Conservation (phyloP, 1,140 invertebrate species). For the Temnothorax curvispinosus region DNA sequence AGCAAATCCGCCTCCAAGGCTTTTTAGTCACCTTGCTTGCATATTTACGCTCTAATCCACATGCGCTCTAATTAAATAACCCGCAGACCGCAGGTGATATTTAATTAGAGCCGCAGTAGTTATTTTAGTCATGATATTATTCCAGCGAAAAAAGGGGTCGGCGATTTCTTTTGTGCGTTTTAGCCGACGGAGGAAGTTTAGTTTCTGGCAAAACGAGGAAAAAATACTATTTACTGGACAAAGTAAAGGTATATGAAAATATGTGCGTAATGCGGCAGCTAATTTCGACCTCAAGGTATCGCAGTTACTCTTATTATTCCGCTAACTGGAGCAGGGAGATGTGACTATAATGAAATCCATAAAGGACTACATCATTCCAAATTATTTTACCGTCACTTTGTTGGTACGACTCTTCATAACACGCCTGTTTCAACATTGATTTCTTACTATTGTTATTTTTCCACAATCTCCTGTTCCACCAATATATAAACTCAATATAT, state of each 20-base stretch:
- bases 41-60: slow-evolving; percentile 58
- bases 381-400: not conserved
- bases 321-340: not conserved
- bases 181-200: slow-evolving; percentile 5
- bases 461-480: not conserved
- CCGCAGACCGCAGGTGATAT: slow-evolving; percentile 34
- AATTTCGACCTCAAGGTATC: not conserved
- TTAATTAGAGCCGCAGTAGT: slow-evolving; percentile 39
- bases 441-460: not conserved
- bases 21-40: slow-evolving; percentile 30
- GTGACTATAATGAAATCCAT: not conserved
- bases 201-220: not conserved
- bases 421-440: not conserved
- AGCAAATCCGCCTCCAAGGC: not conserved
- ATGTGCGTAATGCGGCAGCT: not conserved
- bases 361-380: not conserved
- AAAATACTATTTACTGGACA: not conserved
- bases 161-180: slow-evolving; percentile 9
- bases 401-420: not conserved
- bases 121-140: slow-evolving; percentile 55
- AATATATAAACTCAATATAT: not conserved
- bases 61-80: slow-evolving; percentile 49
- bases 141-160: slow-evolving; percentile 13
- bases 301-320: not conserved
- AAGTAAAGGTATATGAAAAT: not conserved